Evolutionary conservation across 1,140 invertebrate species (phyloP).

Genomic region (Lycorma delicatula): DNA sequence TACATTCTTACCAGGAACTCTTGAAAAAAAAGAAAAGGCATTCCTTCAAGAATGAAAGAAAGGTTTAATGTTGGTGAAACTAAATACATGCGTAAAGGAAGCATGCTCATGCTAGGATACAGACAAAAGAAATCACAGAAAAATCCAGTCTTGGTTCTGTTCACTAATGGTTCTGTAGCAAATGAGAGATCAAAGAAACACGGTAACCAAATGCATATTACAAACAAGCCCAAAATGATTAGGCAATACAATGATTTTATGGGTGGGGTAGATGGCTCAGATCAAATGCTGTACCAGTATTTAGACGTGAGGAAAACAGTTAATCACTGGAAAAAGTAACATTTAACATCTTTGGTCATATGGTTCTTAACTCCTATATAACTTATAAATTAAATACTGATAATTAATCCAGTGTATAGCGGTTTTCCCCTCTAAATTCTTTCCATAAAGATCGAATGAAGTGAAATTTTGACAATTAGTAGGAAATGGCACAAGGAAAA

Average conservation of each 20-base stretch:
- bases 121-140: conserved; percentile 15
- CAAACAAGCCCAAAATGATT: too few species aligned
- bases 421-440: too few species aligned
- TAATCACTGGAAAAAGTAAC: background rate
- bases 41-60: background rate
- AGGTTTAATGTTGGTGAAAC: conserved; percentile 6
- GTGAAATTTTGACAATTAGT: too few species aligned
- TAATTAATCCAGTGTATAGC: too few species aligned
- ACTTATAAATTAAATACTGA: background rate
- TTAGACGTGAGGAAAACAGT: background rate
- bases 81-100: background rate
- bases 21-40: background rate
- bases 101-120: background rate
- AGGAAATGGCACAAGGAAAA: too few species aligned
- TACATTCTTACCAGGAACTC: background rate
- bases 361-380: background rate
- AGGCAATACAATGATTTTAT: conserved; percentile 4
- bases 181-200: background rate
- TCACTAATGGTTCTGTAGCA: conserved; percentile 10
- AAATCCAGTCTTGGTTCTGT: conserved; percentile 12
- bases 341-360: too few species aligned
- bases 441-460: too few species aligned
- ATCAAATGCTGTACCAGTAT: conserved; percentile 6
- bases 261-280: too few species aligned
- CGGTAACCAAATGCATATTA: too few species aligned